A percentile compares a stretch with the other conserved stretches of the same genome.
Evolutionary conservation across 2,797 vertebrate species (phyloP).

Genomic region (Bucorvus abyssinicus): DNA sequence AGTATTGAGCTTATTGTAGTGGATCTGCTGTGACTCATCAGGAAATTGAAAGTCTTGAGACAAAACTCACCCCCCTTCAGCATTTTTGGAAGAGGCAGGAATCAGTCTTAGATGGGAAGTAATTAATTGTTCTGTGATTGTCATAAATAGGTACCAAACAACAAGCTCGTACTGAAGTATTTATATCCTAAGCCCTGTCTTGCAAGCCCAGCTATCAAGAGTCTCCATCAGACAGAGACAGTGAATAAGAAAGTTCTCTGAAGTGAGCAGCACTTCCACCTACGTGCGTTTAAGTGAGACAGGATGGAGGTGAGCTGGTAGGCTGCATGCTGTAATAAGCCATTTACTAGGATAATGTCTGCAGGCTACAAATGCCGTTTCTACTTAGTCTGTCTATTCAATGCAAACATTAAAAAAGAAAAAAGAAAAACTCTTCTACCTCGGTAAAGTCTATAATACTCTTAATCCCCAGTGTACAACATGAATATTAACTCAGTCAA

Average conservation of each 20-base stretch:
- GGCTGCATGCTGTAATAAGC: constrained; percentile 43
- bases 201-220: constrained; percentile 44
- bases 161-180: constrained; percentile 22
- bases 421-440: neutral
- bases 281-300: neutral
- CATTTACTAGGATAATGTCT: constrained; percentile 50
- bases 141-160: constrained; percentile 49
- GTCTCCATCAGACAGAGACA: constrained; percentile 36
- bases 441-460: neutral
- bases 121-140: constrained; percentile 61
- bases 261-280: constrained; percentile 49
- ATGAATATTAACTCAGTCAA: neutral
- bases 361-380: constrained; percentile 58
- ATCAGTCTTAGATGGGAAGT: constrained; percentile 42
- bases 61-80: constrained; percentile 11
- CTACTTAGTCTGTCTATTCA: constrained; percentile 38
- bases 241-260: constrained; percentile 61
- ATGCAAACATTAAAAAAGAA: constrained; percentile 22
- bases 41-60: constrained; percentile 49
- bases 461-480: neutral
- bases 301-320: constrained; percentile 36
- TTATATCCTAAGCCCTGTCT: constrained; percentile 57
- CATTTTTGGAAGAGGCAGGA: constrained; percentile 31
- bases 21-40: constrained; percentile 64
- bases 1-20: constrained; percentile 35